Evolutionary conservation across 2,113 vertebrate species (phyloP).

Genomic region (Laticauda laticaudata): DNA sequence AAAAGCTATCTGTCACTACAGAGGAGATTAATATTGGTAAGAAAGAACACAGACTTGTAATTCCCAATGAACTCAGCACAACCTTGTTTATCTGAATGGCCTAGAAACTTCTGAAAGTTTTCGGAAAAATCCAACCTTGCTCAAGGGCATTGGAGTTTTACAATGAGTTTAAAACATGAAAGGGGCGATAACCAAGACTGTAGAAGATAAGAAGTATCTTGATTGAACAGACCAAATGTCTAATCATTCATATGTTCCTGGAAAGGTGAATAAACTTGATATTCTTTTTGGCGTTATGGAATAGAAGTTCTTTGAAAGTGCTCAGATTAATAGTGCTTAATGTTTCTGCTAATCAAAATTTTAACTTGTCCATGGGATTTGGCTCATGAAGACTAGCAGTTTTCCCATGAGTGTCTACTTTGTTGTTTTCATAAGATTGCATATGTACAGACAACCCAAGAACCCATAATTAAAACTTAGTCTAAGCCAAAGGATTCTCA

Average conservation of each 20-base stretch:
- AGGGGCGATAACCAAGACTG: neutral
- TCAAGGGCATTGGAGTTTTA: neutral
- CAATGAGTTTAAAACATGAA: neutral
- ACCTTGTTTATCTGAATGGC: neutral
- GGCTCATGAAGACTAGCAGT: neutral
- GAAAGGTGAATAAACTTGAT: neutral
- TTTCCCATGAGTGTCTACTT: neutral
- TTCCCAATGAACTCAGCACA: neutral
- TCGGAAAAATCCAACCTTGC: neutral
- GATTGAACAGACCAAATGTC: neutral
- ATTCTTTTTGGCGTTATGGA: neutral
- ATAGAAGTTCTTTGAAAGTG: neutral
- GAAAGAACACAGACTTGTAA: constrained; percentile 3
- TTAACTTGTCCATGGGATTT: neutral
- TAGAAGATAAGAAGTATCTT: neutral
- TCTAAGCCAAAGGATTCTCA: neutral
- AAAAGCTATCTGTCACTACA: constrained; percentile 14
- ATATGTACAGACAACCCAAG: neutral
- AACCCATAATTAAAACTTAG: neutral
- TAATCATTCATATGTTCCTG: neutral
- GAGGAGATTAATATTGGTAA: neutral
- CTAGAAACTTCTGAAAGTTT: neutral
- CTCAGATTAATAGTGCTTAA: neutral
- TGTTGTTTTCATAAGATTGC: neutral
- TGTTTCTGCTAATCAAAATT: neutral